Conservation (phyloP, 2,888 invertebrate genomes). For the Entomobrya multifasciata region DNA sequence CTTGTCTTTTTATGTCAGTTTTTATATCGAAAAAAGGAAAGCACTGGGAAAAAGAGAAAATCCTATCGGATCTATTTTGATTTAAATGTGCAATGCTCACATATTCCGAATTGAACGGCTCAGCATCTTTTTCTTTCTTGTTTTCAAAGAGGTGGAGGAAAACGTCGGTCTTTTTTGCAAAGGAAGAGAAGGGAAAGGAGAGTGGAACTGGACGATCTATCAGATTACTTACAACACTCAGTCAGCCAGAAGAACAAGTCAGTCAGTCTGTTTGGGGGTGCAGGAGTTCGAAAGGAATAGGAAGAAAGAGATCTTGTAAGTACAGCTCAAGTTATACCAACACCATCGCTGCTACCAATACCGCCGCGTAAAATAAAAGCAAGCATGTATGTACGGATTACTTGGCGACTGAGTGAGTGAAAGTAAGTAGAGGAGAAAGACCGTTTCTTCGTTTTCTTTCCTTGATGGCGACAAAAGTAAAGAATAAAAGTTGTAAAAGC, state of each 20-base stretch:
- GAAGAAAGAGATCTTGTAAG: slow-evolving; percentile 21
- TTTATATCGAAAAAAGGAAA: slow-evolving; percentile 13
- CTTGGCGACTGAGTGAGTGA: neutral
- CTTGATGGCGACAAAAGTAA: slow-evolving; percentile 51
- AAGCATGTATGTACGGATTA: slow-evolving; percentile 34
- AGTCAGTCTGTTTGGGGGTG: slow-evolving; percentile 17
- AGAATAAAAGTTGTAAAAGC: no score
- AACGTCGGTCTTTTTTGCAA: neutral
- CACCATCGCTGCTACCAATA: neutral
- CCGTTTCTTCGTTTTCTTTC: slow-evolving; percentile 16
- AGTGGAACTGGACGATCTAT: slow-evolving; percentile 65
- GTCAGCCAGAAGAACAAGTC: slow-evolving; percentile 29
- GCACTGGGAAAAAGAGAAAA: slow-evolving; percentile 50
- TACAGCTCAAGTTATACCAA: neutral
- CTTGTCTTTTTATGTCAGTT: slow-evolving; percentile 53
- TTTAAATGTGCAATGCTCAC: slow-evolving; percentile 65
- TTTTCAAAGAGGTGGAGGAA: slow-evolving; percentile 22
- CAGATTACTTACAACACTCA: slow-evolving; percentile 74
- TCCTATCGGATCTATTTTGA: slow-evolving; percentile 65
- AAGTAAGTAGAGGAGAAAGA: slow-evolving; percentile 1
- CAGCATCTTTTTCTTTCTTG: slow-evolving; percentile 61
- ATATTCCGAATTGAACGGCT: slow-evolving; percentile 74
- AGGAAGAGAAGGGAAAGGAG: neutral
- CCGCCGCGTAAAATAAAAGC: no score
- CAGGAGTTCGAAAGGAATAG: neutral